These are phyloP conservation scores for Lutjanus erythropterus DNA, from an alignment of 2,113 vertebrate species.

Conservation along the genomic window DNA sequence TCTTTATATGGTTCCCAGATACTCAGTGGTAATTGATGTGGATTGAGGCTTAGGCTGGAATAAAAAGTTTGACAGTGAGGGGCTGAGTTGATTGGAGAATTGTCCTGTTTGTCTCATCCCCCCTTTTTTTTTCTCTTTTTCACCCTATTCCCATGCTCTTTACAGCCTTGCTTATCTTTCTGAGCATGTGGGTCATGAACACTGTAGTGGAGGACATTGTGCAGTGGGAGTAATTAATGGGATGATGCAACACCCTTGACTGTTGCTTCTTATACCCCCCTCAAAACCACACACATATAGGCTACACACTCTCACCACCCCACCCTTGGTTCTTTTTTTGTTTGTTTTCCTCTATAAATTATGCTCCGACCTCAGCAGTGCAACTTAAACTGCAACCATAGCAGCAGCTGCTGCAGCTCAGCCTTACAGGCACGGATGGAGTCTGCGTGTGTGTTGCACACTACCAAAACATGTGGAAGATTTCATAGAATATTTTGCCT, in stretches of 20 bases:
- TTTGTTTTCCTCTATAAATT: conserved; percentile 35
- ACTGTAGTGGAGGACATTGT: conserved; percentile 61
- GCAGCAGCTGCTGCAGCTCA: conserved; percentile 57
- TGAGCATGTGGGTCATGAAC: conserved; percentile 70
- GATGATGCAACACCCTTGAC: conserved; percentile 72
- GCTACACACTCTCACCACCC: background rate
- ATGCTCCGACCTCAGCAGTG: conserved; percentile 44
- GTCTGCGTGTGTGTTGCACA: conserved; percentile 21
- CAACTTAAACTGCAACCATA: conserved; percentile 50
- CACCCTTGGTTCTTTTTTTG: conserved; percentile 21
- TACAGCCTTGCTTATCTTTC: conserved; percentile 47
- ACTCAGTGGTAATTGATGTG: conserved; percentile 27
- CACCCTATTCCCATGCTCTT: conserved; percentile 45
- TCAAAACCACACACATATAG: conserved; percentile 28
- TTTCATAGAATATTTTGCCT: conserved; percentile 58
- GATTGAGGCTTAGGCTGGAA: conserved; percentile 11
- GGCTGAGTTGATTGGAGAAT: conserved; percentile 36
- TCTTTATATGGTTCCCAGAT: conserved; percentile 6
- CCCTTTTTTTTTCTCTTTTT: background rate
- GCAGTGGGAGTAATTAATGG: conserved; percentile 75
- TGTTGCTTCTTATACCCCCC: conserved; percentile 54
- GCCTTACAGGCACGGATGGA: conserved; percentile 46
- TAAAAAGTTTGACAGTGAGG: conserved; percentile 41
- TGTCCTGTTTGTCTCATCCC: conserved; percentile 34
- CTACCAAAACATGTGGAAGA: conserved; percentile 47